Base-by-base conservation (phyloP, 1,140 invertebrate species). In the Tyrophagus putrescentiae region DNA sequence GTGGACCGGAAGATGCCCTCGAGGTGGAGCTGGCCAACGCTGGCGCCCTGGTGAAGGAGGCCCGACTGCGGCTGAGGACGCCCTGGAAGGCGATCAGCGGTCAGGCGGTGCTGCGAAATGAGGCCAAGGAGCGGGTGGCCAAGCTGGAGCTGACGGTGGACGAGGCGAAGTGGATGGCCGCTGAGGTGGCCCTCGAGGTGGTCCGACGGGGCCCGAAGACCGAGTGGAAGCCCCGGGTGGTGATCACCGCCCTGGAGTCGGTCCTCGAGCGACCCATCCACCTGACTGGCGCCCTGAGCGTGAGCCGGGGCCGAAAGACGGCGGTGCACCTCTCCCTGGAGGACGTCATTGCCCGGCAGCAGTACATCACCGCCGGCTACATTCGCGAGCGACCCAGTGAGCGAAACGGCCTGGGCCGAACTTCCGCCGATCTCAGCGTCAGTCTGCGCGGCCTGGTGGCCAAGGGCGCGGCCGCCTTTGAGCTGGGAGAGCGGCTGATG, bases 301-400 rank as follows among this genome's bases (percentile, higher is more conserved):
- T 28, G 4, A 3, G 29, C 5, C 31, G 58, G 34, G 62, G 60
- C 27, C 34, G 61, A 9, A 31, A 39, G 27, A 18, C 13, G 13
- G 4, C 23, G 7, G 23, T 62, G 16, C 25, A 62, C n/a, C 4
- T 62, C 61, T 9, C 42, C 11, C 39, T 62, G 1, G 31, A 62
- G 16, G 58, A 61, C 29, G 28, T 54, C 9, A 13, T 34, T 34
- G 11, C 31, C 16, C 16, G 44, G 13, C 18, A 39, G 31, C 52
- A 60, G 9, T 60, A 29, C 27, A 31, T 60, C 9, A 59, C 52
- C 21, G 53, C 45, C 13, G 27, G 32, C 7, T 34, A 53, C 18
- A 29, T 59, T 23, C 34, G 25, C 4, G 33, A 60, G 28, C 32
- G 41, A 7, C 13, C 31, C 18, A 3, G n/a, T 41, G 21, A 21